phyloP scores from a whole-genome alignment of 2,888 invertebrate species.

The Heliconius ethilla region DNA sequence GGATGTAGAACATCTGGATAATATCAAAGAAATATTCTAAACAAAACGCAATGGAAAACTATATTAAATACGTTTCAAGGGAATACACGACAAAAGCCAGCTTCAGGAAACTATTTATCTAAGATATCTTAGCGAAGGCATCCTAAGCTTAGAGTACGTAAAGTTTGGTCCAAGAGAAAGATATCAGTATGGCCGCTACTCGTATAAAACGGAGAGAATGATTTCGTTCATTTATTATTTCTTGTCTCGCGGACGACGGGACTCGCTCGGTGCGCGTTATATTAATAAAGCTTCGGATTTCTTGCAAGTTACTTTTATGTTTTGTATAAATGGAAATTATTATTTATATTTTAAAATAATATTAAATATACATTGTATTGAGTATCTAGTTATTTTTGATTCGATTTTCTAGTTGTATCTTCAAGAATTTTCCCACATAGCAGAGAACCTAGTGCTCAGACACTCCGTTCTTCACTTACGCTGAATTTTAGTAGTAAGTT shows the following conservation, averaged over 20 bases:
- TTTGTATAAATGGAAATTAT: slow-evolving; percentile 19
- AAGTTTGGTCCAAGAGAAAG: slow-evolving; percentile 27
- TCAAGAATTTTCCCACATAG: too few species aligned
- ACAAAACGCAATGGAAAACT: slow-evolving; percentile 6
- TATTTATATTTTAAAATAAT: neutral
- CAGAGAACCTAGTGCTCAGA: neutral
- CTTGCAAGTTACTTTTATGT: slow-evolving; percentile 2
- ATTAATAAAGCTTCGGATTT: slow-evolving; percentile 32
- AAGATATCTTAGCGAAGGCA: neutral
- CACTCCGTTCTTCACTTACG: neutral
- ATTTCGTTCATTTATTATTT: slow-evolving; percentile 36
- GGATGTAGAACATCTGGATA: slow-evolving; percentile 18
- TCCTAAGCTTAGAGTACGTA: slow-evolving; percentile 25
- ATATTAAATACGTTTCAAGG: neutral
- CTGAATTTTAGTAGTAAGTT: neutral
- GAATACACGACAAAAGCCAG: neutral
- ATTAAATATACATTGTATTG: neutral
- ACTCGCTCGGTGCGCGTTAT: slow-evolving; percentile 24
- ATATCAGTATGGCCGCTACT: slow-evolving; percentile 21
- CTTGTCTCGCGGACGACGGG: slow-evolving; percentile 15
- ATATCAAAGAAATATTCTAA: slow-evolving; percentile 28
- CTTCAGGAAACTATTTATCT: neutral
- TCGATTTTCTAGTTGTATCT: too few species aligned
- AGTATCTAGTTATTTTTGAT: too few species aligned
- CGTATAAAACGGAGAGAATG: slow-evolving; percentile 24